A percentile compares a stretch with the other conserved stretches of the same genome.
Evolutionary conservation across 2,113 vertebrate genomes (phyloP).

Genomic region (Limnothrissa miodon): DNA sequence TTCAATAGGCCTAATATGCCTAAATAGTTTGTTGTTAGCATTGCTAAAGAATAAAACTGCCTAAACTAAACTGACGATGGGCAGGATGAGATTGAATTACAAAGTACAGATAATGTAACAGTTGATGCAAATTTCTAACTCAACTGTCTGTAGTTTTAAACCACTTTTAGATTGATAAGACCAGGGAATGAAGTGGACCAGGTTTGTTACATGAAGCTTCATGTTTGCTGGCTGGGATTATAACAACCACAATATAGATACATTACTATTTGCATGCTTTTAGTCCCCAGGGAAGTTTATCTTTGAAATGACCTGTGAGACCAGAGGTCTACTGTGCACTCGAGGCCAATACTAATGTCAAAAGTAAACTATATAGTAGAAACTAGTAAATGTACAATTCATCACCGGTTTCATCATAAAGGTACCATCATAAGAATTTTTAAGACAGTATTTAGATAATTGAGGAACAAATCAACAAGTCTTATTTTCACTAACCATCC

Average conservation of each 20-base stretch:
- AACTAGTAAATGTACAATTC: too few relatives aligned
- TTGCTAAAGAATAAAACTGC: too few relatives aligned
- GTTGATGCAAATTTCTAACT: background rate
- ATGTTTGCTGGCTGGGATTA: background rate
- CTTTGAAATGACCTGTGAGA: background rate
- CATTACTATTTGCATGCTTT: background rate
- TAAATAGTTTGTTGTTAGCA: too few relatives aligned
- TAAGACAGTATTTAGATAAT: too few relatives aligned
- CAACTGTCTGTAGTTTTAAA: background rate
- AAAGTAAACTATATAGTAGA: too few relatives aligned
- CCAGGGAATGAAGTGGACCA: background rate
- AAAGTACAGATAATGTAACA: background rate
- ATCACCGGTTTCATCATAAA: too few relatives aligned
- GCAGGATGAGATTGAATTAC: background rate
- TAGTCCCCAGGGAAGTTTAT: background rate
- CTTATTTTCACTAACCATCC: too few relatives aligned
- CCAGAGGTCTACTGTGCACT: too few relatives aligned
- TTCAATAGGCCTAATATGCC: too few relatives aligned
- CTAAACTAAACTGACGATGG: background rate
- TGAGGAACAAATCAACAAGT: too few relatives aligned
- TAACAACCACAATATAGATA: background rate
- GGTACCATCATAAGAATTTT: too few relatives aligned
- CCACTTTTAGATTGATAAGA: background rate
- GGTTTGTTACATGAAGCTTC: background rate
- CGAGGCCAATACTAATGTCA: too few relatives aligned